Evolutionary conservation across 2,888 invertebrate species (phyloP).

Genomic region (Chymomyza amoena): DNA sequence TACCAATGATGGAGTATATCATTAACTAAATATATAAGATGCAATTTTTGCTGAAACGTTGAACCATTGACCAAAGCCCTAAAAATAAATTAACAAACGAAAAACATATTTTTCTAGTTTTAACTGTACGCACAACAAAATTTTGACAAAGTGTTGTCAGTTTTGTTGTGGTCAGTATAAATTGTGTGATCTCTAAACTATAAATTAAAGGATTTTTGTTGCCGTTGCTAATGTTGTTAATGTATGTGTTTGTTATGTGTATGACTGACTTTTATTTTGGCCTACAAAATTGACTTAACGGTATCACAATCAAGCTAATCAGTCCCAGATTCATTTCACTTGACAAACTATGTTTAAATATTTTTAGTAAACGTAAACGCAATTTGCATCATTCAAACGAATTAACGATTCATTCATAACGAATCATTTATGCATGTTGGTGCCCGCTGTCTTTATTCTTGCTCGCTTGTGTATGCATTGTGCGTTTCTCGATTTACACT

Average conservation of each 20-base stretch:
- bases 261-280: not conserved
- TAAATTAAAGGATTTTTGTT: not conserved
- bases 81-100: conserved; percentile 79
- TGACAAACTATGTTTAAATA: conserved; percentile 37
- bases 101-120: conserved; percentile 73
- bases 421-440: not conserved
- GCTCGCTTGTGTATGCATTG: conserved; percentile 26
- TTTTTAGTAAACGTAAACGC: conserved; percentile 15
- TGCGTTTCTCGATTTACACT: conserved; percentile 45
- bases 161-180: conserved; percentile 10
- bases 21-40: conserved; percentile 98
- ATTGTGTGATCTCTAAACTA: not conserved
- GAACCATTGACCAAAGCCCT: conserved; percentile 83
- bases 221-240: not conserved
- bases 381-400: conserved; percentile 2
- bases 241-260: conserved; percentile 4
- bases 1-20: conserved; percentile 99
- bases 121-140: conserved; percentile 50
- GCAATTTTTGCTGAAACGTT: conserved; percentile 94
- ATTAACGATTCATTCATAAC: not conserved
- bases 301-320: not conserved
- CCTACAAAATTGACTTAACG: not conserved
- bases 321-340: conserved; percentile 1
- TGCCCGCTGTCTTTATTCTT: conserved; percentile 19
- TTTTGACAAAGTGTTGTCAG: conserved; percentile 39